These are phyloP conservation scores for Periplaneta americana DNA, from an alignment of 1,140 invertebrate species.

Conservation along the genomic window DNA sequence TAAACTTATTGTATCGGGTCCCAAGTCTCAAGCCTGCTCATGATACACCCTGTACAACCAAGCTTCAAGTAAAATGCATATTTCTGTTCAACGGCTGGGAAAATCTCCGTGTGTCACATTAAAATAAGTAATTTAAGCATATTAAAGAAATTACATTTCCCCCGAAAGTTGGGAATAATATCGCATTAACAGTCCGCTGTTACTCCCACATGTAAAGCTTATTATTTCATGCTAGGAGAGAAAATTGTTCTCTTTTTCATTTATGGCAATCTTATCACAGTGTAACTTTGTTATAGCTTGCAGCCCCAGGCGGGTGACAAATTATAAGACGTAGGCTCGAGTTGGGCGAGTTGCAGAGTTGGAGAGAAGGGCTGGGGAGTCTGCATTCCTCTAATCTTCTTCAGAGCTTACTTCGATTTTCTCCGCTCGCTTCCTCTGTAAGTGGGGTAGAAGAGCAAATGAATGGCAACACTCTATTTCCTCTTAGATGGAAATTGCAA, in stretches of 20 bases:
- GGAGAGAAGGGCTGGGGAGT: background rate
- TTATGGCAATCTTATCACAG: background rate
- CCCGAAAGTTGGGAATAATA: background rate
- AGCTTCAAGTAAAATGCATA: too few species aligned
- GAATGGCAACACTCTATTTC: background rate
- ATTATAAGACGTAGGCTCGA: background rate
- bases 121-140: too few species aligned
- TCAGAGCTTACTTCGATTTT: background rate
- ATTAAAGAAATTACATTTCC: too few species aligned
- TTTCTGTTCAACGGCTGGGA: too few species aligned
- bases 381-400: background rate
- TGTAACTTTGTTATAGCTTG: background rate
- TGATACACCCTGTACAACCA: too few species aligned
- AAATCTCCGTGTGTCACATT: too few species aligned
- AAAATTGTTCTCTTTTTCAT: background rate
- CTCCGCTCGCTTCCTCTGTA: background rate
- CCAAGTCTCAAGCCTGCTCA: too few species aligned
- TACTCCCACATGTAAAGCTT: background rate
- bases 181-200: background rate
- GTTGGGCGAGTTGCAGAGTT: background rate
- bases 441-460: background rate
- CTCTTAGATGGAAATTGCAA: background rate
- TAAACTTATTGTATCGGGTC: too few species aligned
- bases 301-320: too few species aligned
- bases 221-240: background rate